Evolutionary conservation across 2,113 vertebrate species (phyloP).

Genomic region (Glaucomys volans): DNA sequence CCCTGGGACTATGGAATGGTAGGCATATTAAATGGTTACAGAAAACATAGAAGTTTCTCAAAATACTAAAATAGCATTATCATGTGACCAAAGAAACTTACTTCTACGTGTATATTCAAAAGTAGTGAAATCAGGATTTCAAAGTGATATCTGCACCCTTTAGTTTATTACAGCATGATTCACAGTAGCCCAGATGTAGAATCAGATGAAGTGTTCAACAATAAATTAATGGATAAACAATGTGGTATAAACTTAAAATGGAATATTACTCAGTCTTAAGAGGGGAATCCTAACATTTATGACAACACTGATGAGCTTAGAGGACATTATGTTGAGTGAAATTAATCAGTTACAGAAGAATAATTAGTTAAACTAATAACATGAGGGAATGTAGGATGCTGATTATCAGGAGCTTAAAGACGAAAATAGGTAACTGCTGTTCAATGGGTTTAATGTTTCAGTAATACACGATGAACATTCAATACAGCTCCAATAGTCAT

Average conservation of each 20-base stretch:
- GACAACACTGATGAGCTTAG: neutral
- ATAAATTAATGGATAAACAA: neutral
- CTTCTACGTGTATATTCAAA: neutral
- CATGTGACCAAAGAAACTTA: neutral
- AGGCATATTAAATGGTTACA: neutral
- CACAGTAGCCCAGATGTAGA: neutral
- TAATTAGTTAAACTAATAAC: neutral
- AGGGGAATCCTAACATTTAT: neutral
- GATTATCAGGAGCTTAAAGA: fast-evolving
- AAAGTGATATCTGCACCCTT: neutral
- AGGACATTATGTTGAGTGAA: neutral
- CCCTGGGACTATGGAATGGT: neutral
- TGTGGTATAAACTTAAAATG: neutral
- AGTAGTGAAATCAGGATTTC: neutral
- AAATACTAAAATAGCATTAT: neutral
- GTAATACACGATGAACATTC: neutral
- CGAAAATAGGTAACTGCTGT: neutral
- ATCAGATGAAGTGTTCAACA: neutral
- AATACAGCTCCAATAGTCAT: neutral
- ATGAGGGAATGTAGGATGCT: neutral
- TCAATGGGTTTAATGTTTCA: neutral
- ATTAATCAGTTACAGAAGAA: neutral
- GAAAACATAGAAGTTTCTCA: neutral
- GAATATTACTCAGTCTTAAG: neutral
- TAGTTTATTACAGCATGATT: neutral